Base-by-base conservation (phyloP, 2,113 vertebrate genomes). In the Empidonax traillii region DNA sequence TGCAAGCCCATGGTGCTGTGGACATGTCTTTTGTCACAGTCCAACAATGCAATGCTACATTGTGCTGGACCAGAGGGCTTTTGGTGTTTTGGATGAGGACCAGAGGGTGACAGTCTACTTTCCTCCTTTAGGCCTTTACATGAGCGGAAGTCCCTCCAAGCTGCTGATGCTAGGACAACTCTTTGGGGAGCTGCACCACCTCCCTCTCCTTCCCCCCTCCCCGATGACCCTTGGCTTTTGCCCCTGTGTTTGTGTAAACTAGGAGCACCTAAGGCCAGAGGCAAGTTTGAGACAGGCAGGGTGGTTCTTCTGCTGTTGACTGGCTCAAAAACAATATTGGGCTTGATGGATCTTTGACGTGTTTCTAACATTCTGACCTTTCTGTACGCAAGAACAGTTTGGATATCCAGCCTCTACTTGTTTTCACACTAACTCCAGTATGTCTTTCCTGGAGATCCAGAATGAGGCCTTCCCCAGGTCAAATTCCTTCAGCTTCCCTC, bases 21-120 rank as follows among this genome's bases (percentile, higher is more conserved):
- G n/a, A 24, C 8, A 39, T 6, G 22, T 20, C 19, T 20, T 55
- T 77, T 65, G 37, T 66, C 0, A 1, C 39, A 46, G 44, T 33
- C 33, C 33, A 28, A 14, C 1, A 3, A 49, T 39, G 31, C 71
- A 53, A 25, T 3, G 5, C 31, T 51, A 3, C 3, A 6, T n/a
- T 3, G 4, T 68, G 30, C 41, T 68, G 15, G 15, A 52, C 41
- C 13, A 44, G 27, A 0, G 2, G 14, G 3, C 10, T 14, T 47
- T 84, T 30, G 22, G 22, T 69, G 39, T 24, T 87, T 83, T 55
- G 43, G 14, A 37, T 55, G 30, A 72, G 15, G 79, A 80, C 30
- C 30, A 33, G 23, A 47, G 39, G 13, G 6, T 83, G 44, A 52
- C 49, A 65, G 35, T 49, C 30, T 58, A 10, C 53, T 76, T 81